Evolutionary conservation across 1,140 invertebrate species (phyloP), one percentile per base, ranked within the genome.

Genomic region (Eurosta solidaginis): DNA sequence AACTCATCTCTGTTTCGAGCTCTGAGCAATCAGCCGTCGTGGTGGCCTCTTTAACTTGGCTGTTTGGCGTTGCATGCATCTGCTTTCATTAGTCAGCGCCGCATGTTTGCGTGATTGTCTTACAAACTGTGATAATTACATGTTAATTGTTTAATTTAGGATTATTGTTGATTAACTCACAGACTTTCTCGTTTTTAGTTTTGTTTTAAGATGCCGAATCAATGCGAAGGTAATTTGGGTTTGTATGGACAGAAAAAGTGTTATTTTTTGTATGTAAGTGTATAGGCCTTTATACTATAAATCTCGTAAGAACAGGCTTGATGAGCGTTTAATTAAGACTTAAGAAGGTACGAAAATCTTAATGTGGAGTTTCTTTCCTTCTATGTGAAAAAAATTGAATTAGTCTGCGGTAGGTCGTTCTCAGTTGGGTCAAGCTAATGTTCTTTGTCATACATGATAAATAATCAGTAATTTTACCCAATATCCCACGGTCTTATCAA

Each of bases 51-150:
- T 17, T 74, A 45, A 7, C 68, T 45, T 74, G n/a, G 1, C n/a
- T 12, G 40, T 12, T 14, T 17, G 36, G 1, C 10, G n/a, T 47
- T 45, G 44, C 27, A 1, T 42, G 40, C 36, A 59, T 29, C 27
- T 59, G 22, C 14, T 29, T 40, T 47, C 9, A 22, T 10, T n/a
- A 25, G n/a, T 5, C 59, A 1, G 5, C 42, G 25, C 44, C 22
- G 7, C 36, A 36, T 25, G 22, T 47, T 45, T 29, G 44, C 73
- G 73, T 74, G 73, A 74, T 74, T 74, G 40, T 47, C 14, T 47
- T 74, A 42, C 73, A 74, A 74, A 74, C 73, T 74, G 73, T 74
- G 73, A 74, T 74, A 74, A 74, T 74, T 74, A 74, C 73, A 74
- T 47, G 73, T 74, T 74, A 74, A 74, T 74, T 74, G 73, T 74